Base-by-base conservation (phyloP, 1,140 invertebrate genomes). In the Neomicropteryx cornuta region DNA sequence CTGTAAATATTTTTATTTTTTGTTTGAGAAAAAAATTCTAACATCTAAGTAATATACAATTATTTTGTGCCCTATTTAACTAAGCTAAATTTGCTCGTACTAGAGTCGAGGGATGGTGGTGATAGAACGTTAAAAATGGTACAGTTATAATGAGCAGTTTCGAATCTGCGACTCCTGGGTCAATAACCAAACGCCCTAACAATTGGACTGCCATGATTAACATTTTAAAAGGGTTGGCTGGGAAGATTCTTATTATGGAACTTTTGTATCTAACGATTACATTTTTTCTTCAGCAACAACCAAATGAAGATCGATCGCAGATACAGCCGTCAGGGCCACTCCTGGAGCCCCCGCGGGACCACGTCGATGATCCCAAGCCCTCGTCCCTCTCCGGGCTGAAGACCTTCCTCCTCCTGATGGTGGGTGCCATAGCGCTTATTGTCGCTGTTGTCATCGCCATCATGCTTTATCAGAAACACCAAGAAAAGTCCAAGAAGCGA, bases 401-500 rank as follows among this genome's bases (percentile, higher is more conserved):
- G 65, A 78, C 93, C 33, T 90, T 96, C 59, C 64, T 95, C 3
- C 69, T 89, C 18, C 82, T 93, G 65, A 65, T 96, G 22, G 68
- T 84, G 21, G 77, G 80, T 8, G 74, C 90, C 3, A 67, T 95
- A 6, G 77, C 76, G 1, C 51, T 93, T 0, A 81, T 88, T 33
- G 82, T 80, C 0, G 74, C 81, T 46, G 79, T 84, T 2, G 82
- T 94, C 5, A 75, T 93, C 33, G 89, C 81, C 23, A 86, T 92
- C 38, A 85, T 93, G 69, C 80, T 89, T 52, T 95, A 94, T 56
- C 86, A 92, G 54, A 92, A 93, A 57, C 79, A 86, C 41, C 83
- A 89, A 55, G 87, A 92, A 55, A 83, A 88, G 45, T 81, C 80
- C 46, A 75, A 87, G 53, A 96, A 95, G 66, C 73, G 90, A 49